Conservation (phyloP, 2,888 invertebrate genomes). For the Patella pellucida region DNA sequence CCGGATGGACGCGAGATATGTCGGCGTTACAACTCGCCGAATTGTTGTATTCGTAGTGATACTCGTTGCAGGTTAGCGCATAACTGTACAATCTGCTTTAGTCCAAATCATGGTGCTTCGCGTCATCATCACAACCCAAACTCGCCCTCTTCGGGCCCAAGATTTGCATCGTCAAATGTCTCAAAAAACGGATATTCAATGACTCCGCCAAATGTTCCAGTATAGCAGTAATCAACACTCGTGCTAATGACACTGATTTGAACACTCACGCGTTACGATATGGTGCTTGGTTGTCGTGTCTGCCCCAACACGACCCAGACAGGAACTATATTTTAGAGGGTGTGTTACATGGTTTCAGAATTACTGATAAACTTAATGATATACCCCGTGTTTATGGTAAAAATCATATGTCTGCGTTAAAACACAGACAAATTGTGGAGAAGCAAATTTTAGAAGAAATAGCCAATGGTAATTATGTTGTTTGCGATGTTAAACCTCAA, state of each 20-base stretch:
- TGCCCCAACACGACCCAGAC: conserved; percentile 4
- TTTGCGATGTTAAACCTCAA: not conserved
- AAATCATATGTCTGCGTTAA: conserved; percentile 1
- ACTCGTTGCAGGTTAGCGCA: too few species aligned
- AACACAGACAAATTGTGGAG: not conserved
- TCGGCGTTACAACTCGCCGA: not conserved
- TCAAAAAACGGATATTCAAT: too few species aligned
- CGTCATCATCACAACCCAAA: too few species aligned
- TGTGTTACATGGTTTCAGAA: conserved; percentile 1
- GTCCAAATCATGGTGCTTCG: too few species aligned
- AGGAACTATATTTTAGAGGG: too few species aligned
- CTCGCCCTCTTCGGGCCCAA: too few species aligned
- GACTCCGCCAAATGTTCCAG: too few species aligned
- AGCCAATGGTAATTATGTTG: not conserved
- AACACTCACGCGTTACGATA: not conserved
- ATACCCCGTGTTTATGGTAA: not conserved
- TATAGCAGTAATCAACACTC: too few species aligned
- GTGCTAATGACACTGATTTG: too few species aligned
- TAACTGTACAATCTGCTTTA: too few species aligned
- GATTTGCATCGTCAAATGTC: too few species aligned
- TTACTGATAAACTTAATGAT: not conserved
- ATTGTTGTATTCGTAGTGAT: conserved; percentile 1
- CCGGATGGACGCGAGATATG: conserved; percentile 15
- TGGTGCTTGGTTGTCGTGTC: not conserved
- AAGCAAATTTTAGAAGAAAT: conserved; percentile 12